Evolutionary conservation across 2,113 vertebrate species (phyloP).

Genomic region (Phodopus roborovskii): DNA sequence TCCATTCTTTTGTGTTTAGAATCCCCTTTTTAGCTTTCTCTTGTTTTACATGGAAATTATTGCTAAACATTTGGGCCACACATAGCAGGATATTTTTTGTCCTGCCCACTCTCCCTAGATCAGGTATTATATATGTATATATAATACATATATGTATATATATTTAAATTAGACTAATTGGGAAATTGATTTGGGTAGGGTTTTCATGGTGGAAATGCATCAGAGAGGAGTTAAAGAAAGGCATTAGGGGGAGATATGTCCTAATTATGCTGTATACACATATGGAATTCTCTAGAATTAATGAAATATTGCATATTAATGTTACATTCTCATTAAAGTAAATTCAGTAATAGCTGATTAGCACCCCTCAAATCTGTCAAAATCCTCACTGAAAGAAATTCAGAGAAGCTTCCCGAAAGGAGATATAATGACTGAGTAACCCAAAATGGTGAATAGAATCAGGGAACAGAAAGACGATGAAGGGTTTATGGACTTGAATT

Average conservation of each 20-base stretch:
- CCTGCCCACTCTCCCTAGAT: no score
- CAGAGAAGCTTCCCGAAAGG: background rate
- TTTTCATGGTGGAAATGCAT: background rate
- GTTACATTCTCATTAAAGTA: background rate
- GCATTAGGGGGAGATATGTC: background rate
- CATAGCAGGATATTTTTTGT: no score
- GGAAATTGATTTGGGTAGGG: background rate
- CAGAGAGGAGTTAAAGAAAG: no score
- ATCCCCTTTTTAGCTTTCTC: no score
- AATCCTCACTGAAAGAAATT: background rate
- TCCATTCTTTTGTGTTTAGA: no score
- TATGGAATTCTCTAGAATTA: background rate
- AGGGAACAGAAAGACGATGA: background rate
- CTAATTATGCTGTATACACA: background rate
- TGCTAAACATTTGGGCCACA: no score
- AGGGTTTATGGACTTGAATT: background rate
- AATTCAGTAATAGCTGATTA: background rate
- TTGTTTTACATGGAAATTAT: no score
- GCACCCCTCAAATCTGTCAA: background rate
- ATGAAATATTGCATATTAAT: background rate
- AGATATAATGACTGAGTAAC: background rate
- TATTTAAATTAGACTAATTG: background rate
- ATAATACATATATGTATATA: no score
- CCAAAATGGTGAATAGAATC: background rate
- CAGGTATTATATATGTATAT: background rate